A percentile compares a stretch with the other conserved stretches of the same genome.
Conservation (phyloP, 2,797 vertebrate genomes). For the Cryptoblepharus egeriae region DNA sequence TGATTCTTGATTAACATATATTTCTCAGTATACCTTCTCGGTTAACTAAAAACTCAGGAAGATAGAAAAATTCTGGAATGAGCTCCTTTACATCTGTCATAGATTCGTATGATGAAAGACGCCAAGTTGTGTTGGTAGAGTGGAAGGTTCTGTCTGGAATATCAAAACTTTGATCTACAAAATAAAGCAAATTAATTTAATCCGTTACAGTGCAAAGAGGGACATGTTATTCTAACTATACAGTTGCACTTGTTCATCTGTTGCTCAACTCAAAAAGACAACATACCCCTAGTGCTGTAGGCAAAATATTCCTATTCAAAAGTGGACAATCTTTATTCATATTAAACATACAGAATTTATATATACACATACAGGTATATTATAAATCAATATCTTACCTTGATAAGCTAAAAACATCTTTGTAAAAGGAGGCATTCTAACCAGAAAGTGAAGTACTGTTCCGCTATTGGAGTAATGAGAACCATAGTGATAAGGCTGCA, state of each 20-base stretch:
- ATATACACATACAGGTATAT: neutral
- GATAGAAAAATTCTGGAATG: slow-evolving; percentile 98
- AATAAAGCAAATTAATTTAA: slow-evolving; percentile 56
- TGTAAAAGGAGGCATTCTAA: slow-evolving; percentile 97
- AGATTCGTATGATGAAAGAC: slow-evolving; percentile 96
- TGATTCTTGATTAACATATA: neutral
- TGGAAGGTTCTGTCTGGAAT: slow-evolving; percentile 99
- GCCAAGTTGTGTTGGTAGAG: slow-evolving; percentile 98
- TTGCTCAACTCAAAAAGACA: neutral
- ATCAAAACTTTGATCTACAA: slow-evolving; percentile 99
- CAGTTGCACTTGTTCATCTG: neutral
- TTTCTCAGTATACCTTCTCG: slow-evolving; percentile 88
- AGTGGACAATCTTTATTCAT: neutral
- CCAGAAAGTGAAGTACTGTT: slow-evolving; percentile 96
- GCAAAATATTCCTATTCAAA: neutral
- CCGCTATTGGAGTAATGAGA: slow-evolving; percentile 99
- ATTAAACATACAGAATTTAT: neutral
- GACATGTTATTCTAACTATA: neutral
- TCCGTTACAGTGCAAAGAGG: neutral
- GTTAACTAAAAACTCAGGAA: slow-evolving; percentile 97
- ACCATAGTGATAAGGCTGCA: slow-evolving; percentile 98
- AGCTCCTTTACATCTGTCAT: slow-evolving; percentile 99
- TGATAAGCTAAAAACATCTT: slow-evolving; percentile 99
- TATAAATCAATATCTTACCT: slow-evolving; percentile 78
- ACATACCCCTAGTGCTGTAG: too few relatives aligned